A percentile compares a stretch with the other conserved stretches of the same genome.
These are phyloP conservation scores for Lordiphosa collinella DNA, from an alignment of 1,140 invertebrate genomes.

Conservation along the genomic window DNA sequence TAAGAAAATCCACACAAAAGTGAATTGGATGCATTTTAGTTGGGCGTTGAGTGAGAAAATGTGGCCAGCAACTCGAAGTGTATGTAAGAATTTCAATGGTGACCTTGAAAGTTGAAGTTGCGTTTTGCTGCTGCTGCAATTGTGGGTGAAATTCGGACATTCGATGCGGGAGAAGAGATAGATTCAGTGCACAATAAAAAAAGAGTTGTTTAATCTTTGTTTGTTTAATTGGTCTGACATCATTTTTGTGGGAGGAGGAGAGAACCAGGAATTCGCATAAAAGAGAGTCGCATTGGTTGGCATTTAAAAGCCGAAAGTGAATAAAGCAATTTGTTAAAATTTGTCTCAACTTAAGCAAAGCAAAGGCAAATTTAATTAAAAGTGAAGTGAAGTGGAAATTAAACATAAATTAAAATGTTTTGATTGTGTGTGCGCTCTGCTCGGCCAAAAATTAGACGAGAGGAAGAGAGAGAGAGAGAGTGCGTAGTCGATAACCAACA, in stretches of 20 bases:
- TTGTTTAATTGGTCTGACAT: slow-evolving; percentile 9
- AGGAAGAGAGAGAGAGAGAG: slow-evolving; percentile 1
- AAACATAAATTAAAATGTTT: slow-evolving; percentile 1
- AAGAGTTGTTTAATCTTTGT: slow-evolving; percentile 1
- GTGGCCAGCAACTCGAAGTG: not conserved
- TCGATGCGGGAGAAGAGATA: too few relatives aligned
- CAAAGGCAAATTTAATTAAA: too few relatives aligned
- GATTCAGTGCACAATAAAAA: too few relatives aligned
- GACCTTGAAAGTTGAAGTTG: slow-evolving; percentile 39
- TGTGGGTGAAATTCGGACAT: too few relatives aligned
- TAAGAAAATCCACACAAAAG: not conserved
- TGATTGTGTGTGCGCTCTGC: slow-evolving; percentile 2
- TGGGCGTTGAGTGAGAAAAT: not conserved
- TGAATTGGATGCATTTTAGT: not conserved
- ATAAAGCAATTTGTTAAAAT: too few relatives aligned
- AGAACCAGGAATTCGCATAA: not conserved
- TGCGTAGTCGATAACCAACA: not conserved
- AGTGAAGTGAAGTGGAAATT: too few relatives aligned
- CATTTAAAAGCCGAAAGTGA: too few relatives aligned
- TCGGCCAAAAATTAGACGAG: not conserved
- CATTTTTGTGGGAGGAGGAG: slow-evolving; percentile 1
- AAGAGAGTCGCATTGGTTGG: not conserved
- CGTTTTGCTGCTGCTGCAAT: not conserved
- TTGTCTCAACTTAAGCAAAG: too few relatives aligned
- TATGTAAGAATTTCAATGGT: slow-evolving; percentile 11